Percentiles rank a stretch among this genome's conserved stretches.
Conservation (phyloP, 2,797 vertebrate genomes). For the Poeciliopsis presidionis region DNA sequence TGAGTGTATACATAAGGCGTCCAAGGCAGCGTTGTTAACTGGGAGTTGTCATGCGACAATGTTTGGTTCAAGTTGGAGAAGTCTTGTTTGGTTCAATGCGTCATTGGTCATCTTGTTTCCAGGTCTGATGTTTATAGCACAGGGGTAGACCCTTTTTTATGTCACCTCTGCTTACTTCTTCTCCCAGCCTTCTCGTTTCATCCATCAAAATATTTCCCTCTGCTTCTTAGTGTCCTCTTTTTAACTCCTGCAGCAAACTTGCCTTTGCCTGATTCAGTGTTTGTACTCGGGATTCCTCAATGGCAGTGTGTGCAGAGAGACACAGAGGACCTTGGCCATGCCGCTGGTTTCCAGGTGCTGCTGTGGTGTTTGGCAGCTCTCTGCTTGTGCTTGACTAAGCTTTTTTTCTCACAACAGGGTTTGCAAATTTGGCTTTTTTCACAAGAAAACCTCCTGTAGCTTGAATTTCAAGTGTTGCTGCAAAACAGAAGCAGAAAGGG, state of each 20-base stretch:
- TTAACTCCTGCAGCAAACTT: constrained; percentile 53
- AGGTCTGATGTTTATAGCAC: constrained; percentile 54
- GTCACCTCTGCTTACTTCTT: constrained; percentile 34
- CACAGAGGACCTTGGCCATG: constrained; percentile 43
- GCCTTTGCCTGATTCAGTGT: constrained; percentile 62
- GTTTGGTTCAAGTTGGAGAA: constrained; percentile 60
- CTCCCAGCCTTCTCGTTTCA: constrained; percentile 20
- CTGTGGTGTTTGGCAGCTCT: constrained; percentile 55
- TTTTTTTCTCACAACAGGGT: constrained; percentile 23
- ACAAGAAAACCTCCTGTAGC: constrained; percentile 35
- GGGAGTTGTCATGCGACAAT: constrained; percentile 73
- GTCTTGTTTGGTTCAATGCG: constrained; percentile 57
- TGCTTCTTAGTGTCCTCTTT: constrained; percentile 16
- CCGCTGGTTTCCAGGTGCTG: constrained; percentile 59
- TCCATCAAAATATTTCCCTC: constrained; percentile 24
- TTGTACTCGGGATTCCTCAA: constrained; percentile 79
- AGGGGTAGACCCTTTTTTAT: constrained; percentile 43
- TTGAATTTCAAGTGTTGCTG: constrained; percentile 33
- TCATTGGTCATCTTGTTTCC: constrained; percentile 50
- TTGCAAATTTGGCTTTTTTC: constrained; percentile 21
- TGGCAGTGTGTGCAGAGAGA: constrained; percentile 62
- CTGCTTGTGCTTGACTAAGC: constrained; percentile 33
- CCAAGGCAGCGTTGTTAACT: constrained; percentile 62
- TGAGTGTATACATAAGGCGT: constrained; percentile 74
- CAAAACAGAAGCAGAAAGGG: constrained; percentile 41